Percentiles rank a stretch among this genome's conserved stretches.
These are phyloP conservation scores for Gallinago paraguaiae DNA, from an alignment of 2,113 vertebrate genomes.

Conservation along the genomic window DNA sequence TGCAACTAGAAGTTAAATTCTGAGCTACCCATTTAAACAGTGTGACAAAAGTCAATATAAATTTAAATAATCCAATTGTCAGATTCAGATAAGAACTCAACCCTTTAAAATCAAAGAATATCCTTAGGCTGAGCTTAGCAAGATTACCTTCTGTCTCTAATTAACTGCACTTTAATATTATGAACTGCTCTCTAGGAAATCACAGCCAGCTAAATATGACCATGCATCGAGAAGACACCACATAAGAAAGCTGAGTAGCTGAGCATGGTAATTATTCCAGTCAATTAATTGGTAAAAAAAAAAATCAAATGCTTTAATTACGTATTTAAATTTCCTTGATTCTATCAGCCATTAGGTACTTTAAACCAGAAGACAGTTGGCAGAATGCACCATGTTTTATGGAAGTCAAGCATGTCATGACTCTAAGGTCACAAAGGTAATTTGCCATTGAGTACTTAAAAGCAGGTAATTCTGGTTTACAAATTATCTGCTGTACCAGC, in stretches of 20 bases:
- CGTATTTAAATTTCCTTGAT: slow-evolving; percentile 53
- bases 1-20: not conserved
- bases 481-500: slow-evolving; percentile 56
- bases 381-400: not conserved
- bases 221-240: not conserved
- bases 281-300: slow-evolving; percentile 43
- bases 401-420: slow-evolving; percentile 17
- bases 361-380: slow-evolving; percentile 39
- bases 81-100: slow-evolving; percentile 26
- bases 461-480: slow-evolving; percentile 40
- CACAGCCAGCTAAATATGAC: not conserved
- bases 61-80: slow-evolving; percentile 20
- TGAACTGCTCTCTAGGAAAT: slow-evolving; percentile 7
- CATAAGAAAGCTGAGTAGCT: slow-evolving; percentile 17
- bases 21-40: not conserved
- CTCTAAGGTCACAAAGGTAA: slow-evolving; percentile 59
- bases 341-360: slow-evolving; percentile 38
- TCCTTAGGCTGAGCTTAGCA: slow-evolving; percentile 3
- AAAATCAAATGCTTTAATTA: slow-evolving; percentile 53
- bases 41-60: not conserved
- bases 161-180: slow-evolving; percentile 25
- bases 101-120: not conserved
- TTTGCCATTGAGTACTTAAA: slow-evolving; percentile 50
- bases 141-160: not conserved
- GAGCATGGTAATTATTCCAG: slow-evolving; percentile 60